Base-by-base conservation (phyloP, 2,797 vertebrate genomes). In the Coilia nasus region DNA sequence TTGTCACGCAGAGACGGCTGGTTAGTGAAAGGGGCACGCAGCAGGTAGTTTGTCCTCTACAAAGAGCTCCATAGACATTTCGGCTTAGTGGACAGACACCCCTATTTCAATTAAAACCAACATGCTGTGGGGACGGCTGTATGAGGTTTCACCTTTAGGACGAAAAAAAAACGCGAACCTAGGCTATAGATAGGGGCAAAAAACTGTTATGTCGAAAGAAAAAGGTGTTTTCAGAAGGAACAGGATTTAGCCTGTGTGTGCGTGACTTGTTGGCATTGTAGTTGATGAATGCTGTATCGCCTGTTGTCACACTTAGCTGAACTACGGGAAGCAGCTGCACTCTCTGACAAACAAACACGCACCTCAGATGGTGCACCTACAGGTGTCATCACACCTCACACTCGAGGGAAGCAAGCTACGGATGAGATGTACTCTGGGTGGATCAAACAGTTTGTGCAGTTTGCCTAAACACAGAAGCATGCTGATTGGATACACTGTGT, bases 91-190 rank as follows among this genome's bases (percentile, higher is more conserved):
- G 71, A 60, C 86, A 84, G 83, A 90, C 89, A 83, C 85, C 50
- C 82, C 82, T 85, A 47, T 46, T 86, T 88, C 88, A 89, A 89
- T 89, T 89, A 89, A 86, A 84, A 89, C 84, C 85, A 83, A 67
- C 87, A 86, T 78, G 60, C 87, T 78, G 71, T 78, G 71, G 31
- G 71, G 15, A 19, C 35, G 71, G 31, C 71, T 78, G 71, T 78
- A 35, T 78, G 71, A 78, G 71, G 25, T 19, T 44, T 78, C n/a
- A 31, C 67, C 28, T 75, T 31, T 75, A 35, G 31, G 28, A 35
- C 17, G 28, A 17, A 19, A 21, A 15, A 21, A 78, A 78, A 35
- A 75, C 9, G 25, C 10, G 10, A 6, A 19, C 19, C 31, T 78
- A 54, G 7, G 50, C 9, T 35, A 25, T 71, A 25, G 35, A 6